Base-by-base conservation (phyloP, 2,113 vertebrate species). In the Rafetus swinhoei region DNA sequence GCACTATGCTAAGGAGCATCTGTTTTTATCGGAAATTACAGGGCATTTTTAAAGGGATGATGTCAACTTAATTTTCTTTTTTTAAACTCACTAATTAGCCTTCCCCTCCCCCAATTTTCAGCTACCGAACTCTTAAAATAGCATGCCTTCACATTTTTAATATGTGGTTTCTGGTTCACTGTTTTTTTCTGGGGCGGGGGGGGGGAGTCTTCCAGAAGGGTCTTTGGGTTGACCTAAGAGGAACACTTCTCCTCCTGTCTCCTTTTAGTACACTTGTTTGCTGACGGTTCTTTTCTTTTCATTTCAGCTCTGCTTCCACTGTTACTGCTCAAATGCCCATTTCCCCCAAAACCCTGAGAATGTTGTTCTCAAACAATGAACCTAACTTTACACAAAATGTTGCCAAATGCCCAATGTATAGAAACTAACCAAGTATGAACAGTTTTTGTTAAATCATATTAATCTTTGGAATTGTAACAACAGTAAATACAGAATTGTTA, bases 21-120 rank as follows among this genome's bases (percentile, higher is more conserved):
- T 82, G 60, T 74, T 50, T 79, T 95, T 87, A 88, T 92, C 53
- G 4, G 19, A 79, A 80, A 72, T 90, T 88, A 56, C 53, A 90
- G 76, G 79, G 15, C 21, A 29, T 13, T 29, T 14, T 92, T 74
- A 79, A 88, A 88, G 79, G n/a, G 84, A 29, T 27, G 50, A 55
- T 92, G 81, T 7, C 35, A 72, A 86, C 7, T 90, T 79, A 39
- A 69, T 69, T n/a, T 69, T 69, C 16, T 32, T 45, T 79, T 95
- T 95, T 82, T 74, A 14, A 91, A 77, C 50, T 79, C 87, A 35
- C 69, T 90, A 1, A 59, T 65, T 12, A 62, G 65, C 93, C 60
- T 54, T 13, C 18, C n/a, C 21, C 55, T 60, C 22, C 2, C 54
- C 16, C 32, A 53, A 94, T 9, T 50, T 92, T 39, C 39, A 4